Evolutionary conservation across 1,140 invertebrate genomes (phyloP), one percentile per base, ranked within the genome.

Genomic region (Spodoptera frugiperda): DNA sequence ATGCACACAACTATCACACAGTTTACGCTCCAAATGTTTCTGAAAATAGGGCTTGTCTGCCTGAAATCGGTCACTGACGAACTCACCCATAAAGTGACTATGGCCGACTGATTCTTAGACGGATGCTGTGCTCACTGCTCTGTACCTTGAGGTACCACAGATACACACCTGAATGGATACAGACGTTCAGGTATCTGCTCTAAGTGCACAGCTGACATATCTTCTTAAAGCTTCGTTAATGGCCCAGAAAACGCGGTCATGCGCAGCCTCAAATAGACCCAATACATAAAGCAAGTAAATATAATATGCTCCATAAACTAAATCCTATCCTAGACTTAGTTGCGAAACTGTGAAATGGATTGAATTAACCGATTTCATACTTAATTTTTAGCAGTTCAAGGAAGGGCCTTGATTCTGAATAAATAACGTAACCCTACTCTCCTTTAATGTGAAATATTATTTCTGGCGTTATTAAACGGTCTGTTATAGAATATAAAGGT

Each of bases 71-170:
- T 73, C 46, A 75, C 54, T 19, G 46, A 74, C 57, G 54, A 82
- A 89, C 86, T 88, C 83, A 87, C 89, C 88, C 89, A 91, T 91
- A 84, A 79, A 84, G 81, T 51, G 77, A 75, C 71, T 76, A 82
- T 77, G 75, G 73, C 75, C 70, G 77, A 83, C 80, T 82, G 82
- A 81, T 83, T 84, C 70, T 74, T 73, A 74, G 76, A 55, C 77
- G 81, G 82, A 85, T 78, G 83, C 80, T 80, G 76, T 67, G 63
- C 73, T 76, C 77, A 76, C 80, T 57, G 71, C 55, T 68, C 77
- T 75, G 78, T 79, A 61, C 65, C 65, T 76, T 63, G 53, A 57
- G 39, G 51, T 25, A 67, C 48, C 49, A 19, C n/a, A 63, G 15
- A 39, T 59, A 73, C 76, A 74, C 25, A 82, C 78, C 78, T 77